A percentile compares a stretch with the other conserved stretches of the same genome.
phyloP scores from a whole-genome alignment of 2,797 vertebrate genomes.

The Aplochiton taeniatus region DNA sequence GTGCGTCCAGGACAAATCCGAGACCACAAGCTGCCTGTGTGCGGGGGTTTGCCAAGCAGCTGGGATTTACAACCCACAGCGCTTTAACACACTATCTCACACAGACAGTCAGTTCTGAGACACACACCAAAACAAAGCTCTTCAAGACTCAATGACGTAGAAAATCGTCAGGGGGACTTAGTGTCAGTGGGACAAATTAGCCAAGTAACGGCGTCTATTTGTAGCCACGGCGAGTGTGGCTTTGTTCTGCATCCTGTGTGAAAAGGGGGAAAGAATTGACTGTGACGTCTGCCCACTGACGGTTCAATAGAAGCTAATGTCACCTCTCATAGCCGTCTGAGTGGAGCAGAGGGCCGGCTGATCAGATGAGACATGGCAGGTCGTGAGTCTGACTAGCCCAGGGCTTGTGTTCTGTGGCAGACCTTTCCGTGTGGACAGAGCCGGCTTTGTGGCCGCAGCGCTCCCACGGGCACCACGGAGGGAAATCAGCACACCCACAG shows the following conservation, averaged over 20 bases:
- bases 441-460: conserved; percentile 24
- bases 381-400: conserved; percentile 15
- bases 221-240: no score
- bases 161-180: no score
- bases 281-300: no score
- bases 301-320: not conserved
- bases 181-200: no score
- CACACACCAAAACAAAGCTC: not conserved
- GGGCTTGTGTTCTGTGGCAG: conserved; percentile 1
- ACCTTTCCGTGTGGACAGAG: conserved; percentile 15
- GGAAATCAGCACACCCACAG: conserved; percentile 23
- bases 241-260: no score
- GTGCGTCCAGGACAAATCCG: not conserved
- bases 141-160: no score
- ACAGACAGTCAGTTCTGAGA: not conserved
- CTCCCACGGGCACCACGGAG: conserved; percentile 6
- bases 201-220: no score
- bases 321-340: not conserved
- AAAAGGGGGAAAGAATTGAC: no score
- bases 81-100: not conserved
- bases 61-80: not conserved
- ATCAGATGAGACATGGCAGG: conserved; percentile 16
- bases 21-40: not conserved
- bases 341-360: not conserved
- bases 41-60: conserved; percentile 15